Conservation (phyloP, 2,888 invertebrate genomes). For the Rhogogaster chlorosoma region DNA sequence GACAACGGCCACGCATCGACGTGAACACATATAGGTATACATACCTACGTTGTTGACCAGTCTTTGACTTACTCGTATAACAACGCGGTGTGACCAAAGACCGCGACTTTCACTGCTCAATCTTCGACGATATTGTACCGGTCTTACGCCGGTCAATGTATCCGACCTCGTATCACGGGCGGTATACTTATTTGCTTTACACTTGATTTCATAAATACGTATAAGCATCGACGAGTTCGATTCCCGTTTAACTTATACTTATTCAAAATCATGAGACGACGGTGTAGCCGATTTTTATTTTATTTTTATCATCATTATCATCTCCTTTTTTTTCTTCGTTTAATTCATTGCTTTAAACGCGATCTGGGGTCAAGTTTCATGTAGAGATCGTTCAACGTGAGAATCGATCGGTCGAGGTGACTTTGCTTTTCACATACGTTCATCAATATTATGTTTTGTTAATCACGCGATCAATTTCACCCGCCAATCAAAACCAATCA, state of each 20-base stretch:
- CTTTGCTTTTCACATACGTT: neutral
- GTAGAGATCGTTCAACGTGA: slow-evolving; percentile 5
- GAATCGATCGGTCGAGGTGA: neutral
- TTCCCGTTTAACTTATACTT: neutral
- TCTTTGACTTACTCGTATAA: slow-evolving; percentile 12
- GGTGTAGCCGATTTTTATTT: neutral
- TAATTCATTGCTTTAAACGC: neutral
- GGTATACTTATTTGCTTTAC: slow-evolving; percentile 35
- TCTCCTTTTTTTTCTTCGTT: neutral
- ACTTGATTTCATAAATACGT: slow-evolving; percentile 36
- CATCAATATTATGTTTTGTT: neutral
- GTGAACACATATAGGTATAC: neutral
- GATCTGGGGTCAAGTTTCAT: slow-evolving; percentile 10
- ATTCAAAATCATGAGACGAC: neutral
- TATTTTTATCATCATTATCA: neutral
- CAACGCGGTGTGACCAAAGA: slow-evolving; percentile 41
- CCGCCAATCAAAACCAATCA: neutral
- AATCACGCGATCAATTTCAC: slow-evolving; percentile 23
- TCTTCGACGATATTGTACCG: slow-evolving; percentile 42
- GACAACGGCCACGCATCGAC: slow-evolving; percentile 11
- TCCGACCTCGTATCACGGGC: slow-evolving; percentile 33
- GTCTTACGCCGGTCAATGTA: slow-evolving; percentile 46
- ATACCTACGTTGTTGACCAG: neutral
- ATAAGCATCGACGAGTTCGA: neutral
- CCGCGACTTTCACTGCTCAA: slow-evolving; percentile 46